Percentiles rank a stretch among this genome's conserved stretches.
These are phyloP conservation scores for Schizothorax lantsangensis DNA, from an alignment of 2,797 vertebrate species.

Conservation along the genomic window DNA sequence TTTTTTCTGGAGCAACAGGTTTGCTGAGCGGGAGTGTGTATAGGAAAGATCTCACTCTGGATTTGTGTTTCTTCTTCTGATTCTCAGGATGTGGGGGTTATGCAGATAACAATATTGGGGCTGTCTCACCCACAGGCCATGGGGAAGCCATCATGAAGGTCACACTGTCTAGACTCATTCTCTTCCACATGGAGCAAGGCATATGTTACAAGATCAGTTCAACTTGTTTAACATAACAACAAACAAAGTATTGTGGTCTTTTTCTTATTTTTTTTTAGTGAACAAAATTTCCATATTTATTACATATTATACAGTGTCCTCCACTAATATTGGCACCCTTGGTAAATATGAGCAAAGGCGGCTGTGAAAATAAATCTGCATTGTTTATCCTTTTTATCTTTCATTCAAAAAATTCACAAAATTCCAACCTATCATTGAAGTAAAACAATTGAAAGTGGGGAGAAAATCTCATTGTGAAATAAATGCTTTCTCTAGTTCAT, in stretches of 20 bases:
- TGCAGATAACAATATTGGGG: constrained; percentile 89
- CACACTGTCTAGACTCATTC: constrained; percentile 85
- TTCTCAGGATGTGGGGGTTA: constrained; percentile 90
- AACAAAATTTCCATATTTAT: neutral
- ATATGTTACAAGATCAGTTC: constrained; percentile 44
- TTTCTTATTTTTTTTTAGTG: neutral
- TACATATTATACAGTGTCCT: too few relatives aligned
- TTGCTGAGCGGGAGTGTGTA: neutral
- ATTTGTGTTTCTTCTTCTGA: constrained; percentile 45
- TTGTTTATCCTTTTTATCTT: too few relatives aligned
- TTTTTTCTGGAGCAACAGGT: neutral
- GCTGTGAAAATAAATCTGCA: too few relatives aligned
- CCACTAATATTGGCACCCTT: too few relatives aligned
- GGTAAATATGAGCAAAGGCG: too few relatives aligned
- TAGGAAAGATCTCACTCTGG: constrained; percentile 16
- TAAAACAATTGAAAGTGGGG: too few relatives aligned
- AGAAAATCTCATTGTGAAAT: too few relatives aligned
- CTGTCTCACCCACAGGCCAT: constrained; percentile 90
- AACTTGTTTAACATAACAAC: neutral
- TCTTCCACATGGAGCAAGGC: constrained; percentile 95
- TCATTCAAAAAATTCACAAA: too few relatives aligned
- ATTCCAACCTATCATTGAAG: too few relatives aligned
- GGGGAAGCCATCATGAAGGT: constrained; percentile 98
- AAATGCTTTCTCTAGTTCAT: too few relatives aligned
- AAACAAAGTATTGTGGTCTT: neutral